These are phyloP conservation scores for Jacana jacana DNA, from an alignment of 2,113 vertebrate genomes.

Conservation along the genomic window DNA sequence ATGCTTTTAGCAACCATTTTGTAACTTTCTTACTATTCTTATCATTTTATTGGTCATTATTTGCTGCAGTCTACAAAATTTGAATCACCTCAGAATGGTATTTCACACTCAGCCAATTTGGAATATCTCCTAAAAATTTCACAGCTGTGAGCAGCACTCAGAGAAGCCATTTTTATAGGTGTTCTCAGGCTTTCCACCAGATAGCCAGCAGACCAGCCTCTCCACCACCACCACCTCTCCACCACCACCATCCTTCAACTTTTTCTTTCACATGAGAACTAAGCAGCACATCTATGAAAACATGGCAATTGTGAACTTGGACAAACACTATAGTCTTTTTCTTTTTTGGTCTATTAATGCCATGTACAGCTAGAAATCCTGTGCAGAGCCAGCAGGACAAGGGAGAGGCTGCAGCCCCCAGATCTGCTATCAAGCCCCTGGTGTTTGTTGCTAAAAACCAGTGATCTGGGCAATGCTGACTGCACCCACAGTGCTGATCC, in stretches of 20 bases:
- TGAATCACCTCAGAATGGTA: neutral
- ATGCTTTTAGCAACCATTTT: neutral
- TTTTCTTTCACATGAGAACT: neutral
- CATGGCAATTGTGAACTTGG: neutral
- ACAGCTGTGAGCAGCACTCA: neutral
- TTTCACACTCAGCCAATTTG: neutral
- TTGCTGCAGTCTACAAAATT: slow-evolving; percentile 24
- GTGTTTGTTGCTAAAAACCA: neutral
- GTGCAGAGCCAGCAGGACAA: neutral
- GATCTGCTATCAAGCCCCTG: neutral
- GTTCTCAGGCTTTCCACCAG: neutral
- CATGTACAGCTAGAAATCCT: neutral
- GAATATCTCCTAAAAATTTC: neutral
- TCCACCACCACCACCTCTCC: neutral
- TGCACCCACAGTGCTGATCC: neutral
- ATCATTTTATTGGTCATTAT: slow-evolving; percentile 8
- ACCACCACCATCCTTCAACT: neutral
- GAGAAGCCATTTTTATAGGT: neutral
- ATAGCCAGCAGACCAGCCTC: neutral
- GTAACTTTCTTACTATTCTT: neutral
- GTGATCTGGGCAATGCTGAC: neutral
- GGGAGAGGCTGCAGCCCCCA: neutral
- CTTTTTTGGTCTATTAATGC: neutral
- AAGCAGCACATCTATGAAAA: neutral
- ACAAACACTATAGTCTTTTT: neutral